phyloP scores from a whole-genome alignment of 92 coral and sea anemone species.

The Palythoa heliodiscus region DNA sequence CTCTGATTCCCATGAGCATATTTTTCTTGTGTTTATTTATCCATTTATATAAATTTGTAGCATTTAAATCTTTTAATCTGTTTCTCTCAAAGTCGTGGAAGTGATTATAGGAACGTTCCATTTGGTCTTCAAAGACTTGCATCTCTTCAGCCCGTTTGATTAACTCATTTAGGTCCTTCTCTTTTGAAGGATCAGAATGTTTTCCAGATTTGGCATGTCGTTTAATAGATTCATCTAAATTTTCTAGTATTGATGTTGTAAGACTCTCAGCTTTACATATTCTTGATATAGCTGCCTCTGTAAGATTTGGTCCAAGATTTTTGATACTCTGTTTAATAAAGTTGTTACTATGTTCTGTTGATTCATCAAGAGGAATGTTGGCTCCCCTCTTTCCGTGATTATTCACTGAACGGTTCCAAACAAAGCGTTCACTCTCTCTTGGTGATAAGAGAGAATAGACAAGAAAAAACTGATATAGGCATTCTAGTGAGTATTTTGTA shows the following conservation, averaged over 20 bases:
- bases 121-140: slow-evolving; percentile 6
- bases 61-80: slow-evolving; percentile 41
- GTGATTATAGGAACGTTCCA: slow-evolving; percentile 11
- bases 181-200: background rate
- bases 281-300: slow-evolving; percentile 45
- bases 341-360: slow-evolving; percentile 67
- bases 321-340: slow-evolving; percentile 59
- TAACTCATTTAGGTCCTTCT: slow-evolving; percentile 41
- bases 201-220: background rate
- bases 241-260: slow-evolving; percentile 33
- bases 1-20: slow-evolving; percentile 43
- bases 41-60: slow-evolving; percentile 51
- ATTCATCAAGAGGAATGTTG: slow-evolving; percentile 66
- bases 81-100: slow-evolving; percentile 47
- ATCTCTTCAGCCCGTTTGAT: slow-evolving; percentile 27
- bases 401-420: slow-evolving; percentile 53
- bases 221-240: slow-evolving; percentile 41
- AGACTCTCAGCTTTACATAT: slow-evolving; percentile 50
- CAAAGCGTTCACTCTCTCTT: slow-evolving; percentile 52
- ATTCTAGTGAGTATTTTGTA: slow-evolving; percentile 63
- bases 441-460: slow-evolving; percentile 51
- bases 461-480: slow-evolving; percentile 59
- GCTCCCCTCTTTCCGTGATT: slow-evolving; percentile 55
- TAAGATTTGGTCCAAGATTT: slow-evolving; percentile 69
- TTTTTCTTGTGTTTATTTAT: slow-evolving; percentile 60